Conservation (phyloP, 30 jellyfish, hydroid and myxozoan genomes). For the Nemopilema nomurai region DNA sequence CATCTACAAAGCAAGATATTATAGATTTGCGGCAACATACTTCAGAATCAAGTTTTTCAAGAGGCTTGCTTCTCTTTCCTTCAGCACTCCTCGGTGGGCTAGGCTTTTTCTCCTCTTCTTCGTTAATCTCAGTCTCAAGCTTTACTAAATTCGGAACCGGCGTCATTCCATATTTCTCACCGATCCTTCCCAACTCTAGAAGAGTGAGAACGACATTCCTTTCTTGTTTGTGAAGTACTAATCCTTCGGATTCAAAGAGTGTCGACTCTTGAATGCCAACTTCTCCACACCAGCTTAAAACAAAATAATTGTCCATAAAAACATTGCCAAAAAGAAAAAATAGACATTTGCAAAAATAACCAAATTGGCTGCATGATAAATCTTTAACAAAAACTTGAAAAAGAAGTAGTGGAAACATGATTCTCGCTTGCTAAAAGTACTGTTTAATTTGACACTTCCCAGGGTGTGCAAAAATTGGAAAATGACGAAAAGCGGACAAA, state of each 20-base stretch:
- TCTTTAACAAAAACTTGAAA: not conserved
- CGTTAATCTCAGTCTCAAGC: constrained; percentile 72
- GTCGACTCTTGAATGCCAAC: constrained; percentile 79
- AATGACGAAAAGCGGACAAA: too few relatives aligned
- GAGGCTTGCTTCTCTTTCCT: not conserved
- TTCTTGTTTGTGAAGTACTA: constrained; percentile 70
- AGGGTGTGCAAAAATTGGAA: too few relatives aligned
- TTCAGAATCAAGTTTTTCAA: constrained; percentile 53
- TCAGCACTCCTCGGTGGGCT: constrained; percentile 8
- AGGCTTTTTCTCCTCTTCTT: constrained; percentile 48
- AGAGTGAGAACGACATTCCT: constrained; percentile 67
- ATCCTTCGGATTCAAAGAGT: constrained; percentile 82
- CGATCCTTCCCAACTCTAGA: constrained; percentile 75
- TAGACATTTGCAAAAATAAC: not conserved
- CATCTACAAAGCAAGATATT: too few relatives aligned
- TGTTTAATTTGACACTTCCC: too few relatives aligned
- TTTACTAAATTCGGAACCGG: constrained; percentile 72
- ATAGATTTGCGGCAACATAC: too few relatives aligned
- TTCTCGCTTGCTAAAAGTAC: too few relatives aligned
- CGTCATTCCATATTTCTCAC: constrained; percentile 52
- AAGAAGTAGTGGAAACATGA: too few relatives aligned
- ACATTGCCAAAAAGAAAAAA: not conserved
- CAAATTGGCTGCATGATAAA: not conserved
- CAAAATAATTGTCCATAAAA: not conserved
- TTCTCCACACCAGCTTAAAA: constrained; percentile 74